phyloP scores from a whole-genome alignment of 2,888 invertebrate genomes.

The Carpatolechia fugitivella region DNA sequence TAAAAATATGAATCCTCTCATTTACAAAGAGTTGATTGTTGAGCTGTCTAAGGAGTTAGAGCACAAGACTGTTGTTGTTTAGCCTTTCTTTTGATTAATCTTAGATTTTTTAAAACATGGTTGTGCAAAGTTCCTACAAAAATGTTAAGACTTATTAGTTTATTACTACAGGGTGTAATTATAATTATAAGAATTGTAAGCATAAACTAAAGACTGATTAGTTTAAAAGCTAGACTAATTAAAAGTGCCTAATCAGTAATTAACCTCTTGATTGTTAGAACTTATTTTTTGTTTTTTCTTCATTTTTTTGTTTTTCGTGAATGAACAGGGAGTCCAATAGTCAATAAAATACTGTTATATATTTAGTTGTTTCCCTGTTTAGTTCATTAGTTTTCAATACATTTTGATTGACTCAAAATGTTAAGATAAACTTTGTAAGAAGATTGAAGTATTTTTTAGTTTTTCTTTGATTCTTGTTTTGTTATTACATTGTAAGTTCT shows the following conservation, averaged over 20 bases:
- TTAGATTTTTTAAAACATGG: constrained; percentile 4
- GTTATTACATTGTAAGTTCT: not conserved
- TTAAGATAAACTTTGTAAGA: not conserved
- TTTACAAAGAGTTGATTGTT: constrained; percentile 82
- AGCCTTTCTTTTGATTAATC: constrained; percentile 26
- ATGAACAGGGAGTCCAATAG: not conserved
- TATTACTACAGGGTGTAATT: constrained; percentile 16
- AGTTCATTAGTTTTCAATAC: constrained; percentile 2
- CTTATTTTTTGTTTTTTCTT: not conserved
- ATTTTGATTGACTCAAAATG: constrained; percentile 5
- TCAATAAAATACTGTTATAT: not conserved
- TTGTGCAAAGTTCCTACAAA: constrained; percentile 8
- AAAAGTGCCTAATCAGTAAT: not conserved
- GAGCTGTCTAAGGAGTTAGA: constrained; percentile 69
- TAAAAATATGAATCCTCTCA: constrained; percentile 85
- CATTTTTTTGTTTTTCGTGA: not conserved
- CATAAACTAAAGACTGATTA: constrained; percentile 18
- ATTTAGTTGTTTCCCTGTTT: not conserved
- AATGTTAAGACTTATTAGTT: constrained; percentile 5
- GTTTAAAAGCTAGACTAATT: not conserved
- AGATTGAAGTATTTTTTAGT: not conserved
- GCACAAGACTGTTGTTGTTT: constrained; percentile 50
- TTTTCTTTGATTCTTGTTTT: not conserved
- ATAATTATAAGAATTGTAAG: constrained; percentile 2
- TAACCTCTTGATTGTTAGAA: not conserved